Percentiles rank a stretch among this genome's conserved stretches.
Conservation (phyloP, 2,888 invertebrate species). For the Hemicrepidius hirtus region DNA sequence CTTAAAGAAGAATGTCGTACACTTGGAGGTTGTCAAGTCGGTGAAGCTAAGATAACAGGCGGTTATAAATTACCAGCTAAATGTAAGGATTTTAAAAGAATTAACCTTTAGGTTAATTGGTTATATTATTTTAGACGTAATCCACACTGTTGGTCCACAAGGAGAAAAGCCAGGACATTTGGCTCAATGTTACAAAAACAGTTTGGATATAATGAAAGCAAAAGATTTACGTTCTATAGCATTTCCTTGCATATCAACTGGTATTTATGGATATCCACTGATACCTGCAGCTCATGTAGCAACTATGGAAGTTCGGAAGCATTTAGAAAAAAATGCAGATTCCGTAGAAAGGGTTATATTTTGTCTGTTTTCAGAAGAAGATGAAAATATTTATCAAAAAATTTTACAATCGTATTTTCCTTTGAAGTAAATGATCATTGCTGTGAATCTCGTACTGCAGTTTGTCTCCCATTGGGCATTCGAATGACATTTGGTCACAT, state of each 20-base stretch:
- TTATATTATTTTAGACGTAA: slow-evolving; percentile 80
- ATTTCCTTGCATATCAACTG: slow-evolving; percentile 94
- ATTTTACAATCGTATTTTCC: slow-evolving; percentile 85
- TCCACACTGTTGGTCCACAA: slow-evolving; percentile 92
- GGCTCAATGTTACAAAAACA: slow-evolving; percentile 81
- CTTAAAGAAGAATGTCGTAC: slow-evolving; percentile 83
- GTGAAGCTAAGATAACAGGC: slow-evolving; percentile 88
- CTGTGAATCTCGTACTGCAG: too few species aligned
- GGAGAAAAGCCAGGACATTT: slow-evolving; percentile 81
- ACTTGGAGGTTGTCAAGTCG: slow-evolving; percentile 85
- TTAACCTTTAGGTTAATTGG: background rate
- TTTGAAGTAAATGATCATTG: slow-evolving; percentile 69
- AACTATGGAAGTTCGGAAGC: slow-evolving; percentile 78
- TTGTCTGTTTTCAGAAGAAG: slow-evolving; percentile 84
- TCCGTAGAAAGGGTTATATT: slow-evolving; percentile 85
- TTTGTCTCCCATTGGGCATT: too few species aligned
- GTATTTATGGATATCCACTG: slow-evolving; percentile 92
- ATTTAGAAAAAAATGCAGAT: slow-evolving; percentile 74
- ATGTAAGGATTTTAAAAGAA: slow-evolving; percentile 75
- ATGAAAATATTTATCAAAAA: slow-evolving; percentile 83
- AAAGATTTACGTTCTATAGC: slow-evolving; percentile 81
- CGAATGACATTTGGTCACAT: too few species aligned
- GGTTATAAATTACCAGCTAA: slow-evolving; percentile 89
- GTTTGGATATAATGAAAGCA: slow-evolving; percentile 75
- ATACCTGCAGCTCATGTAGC: slow-evolving; percentile 86